These are phyloP conservation scores for Meteorus colon DNA, from an alignment of 2,888 invertebrate species.

Conservation along the genomic window DNA sequence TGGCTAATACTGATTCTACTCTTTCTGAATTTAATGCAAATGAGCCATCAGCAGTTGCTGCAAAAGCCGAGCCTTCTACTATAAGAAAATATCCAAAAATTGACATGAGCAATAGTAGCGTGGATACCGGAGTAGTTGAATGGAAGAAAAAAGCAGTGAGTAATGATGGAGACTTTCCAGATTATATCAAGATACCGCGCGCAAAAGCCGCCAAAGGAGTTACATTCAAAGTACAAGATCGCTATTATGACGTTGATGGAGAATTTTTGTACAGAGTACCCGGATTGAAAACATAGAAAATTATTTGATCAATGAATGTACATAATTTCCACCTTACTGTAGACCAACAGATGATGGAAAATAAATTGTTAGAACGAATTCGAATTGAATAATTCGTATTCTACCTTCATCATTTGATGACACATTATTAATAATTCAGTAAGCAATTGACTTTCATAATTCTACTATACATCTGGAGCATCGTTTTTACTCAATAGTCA, in stretches of 20 bases:
- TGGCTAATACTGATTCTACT: slow-evolving; percentile 30
- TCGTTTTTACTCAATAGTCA: no score
- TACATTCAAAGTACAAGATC: slow-evolving; percentile 85
- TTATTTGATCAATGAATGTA: not conserved
- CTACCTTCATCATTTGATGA: no score
- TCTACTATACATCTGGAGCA: no score
- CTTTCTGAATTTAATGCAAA: not conserved
- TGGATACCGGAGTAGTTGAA: slow-evolving; percentile 64
- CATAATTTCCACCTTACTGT: slow-evolving; percentile 20
- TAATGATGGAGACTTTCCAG: slow-evolving; percentile 73
- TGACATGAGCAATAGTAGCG: slow-evolving; percentile 24
- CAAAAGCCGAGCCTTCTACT: slow-evolving; percentile 18
- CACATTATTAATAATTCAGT: no score
- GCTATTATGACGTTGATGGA: slow-evolving; percentile 88
- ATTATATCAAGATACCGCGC: slow-evolving; percentile 82
- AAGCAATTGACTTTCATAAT: no score
- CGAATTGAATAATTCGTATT: no score
- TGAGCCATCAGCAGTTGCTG: slow-evolving; percentile 1
- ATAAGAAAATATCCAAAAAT: slow-evolving; percentile 6
- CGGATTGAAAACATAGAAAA: slow-evolving; percentile 48
- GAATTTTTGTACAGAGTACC: slow-evolving; percentile 86
- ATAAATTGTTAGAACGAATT: no score
- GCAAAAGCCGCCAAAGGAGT: slow-evolving; percentile 78
- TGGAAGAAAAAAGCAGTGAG: slow-evolving; percentile 65
- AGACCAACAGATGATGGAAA: no score